These are phyloP conservation scores for Polydrusus pterygomalis DNA, from an alignment of 2,888 invertebrate species.

Conservation along the genomic window DNA sequence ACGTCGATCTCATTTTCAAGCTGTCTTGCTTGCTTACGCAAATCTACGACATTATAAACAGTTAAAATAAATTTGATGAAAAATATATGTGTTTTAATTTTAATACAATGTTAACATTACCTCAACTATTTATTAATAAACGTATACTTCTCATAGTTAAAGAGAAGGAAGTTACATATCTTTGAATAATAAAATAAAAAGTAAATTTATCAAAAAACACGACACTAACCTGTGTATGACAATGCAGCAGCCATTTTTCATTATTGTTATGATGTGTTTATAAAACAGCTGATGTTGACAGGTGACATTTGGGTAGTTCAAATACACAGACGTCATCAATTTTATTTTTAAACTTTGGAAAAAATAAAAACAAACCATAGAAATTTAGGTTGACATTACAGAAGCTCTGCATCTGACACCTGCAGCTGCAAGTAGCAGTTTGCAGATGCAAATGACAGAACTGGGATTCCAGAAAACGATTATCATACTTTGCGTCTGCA, in stretches of 20 bases:
- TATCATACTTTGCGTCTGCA: too few species aligned
- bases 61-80: too few species aligned
- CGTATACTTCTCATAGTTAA: too few species aligned
- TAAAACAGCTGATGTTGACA: constrained; percentile 42
- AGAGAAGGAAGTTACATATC: not conserved
- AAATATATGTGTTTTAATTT: too few species aligned
- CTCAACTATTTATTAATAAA: too few species aligned
- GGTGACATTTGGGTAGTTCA: not conserved
- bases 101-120: too few species aligned
- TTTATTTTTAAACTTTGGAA: not conserved
- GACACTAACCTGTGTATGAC: constrained; percentile 45
- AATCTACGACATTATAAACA: constrained; percentile 75
- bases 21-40: constrained; percentile 93
- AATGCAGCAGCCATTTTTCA: constrained; percentile 53
- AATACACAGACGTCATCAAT: not conserved
- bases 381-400: too few species aligned
- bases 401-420: too few species aligned
- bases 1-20: constrained; percentile 98
- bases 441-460: too few species aligned
- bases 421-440: too few species aligned
- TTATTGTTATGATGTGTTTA: constrained; percentile 47
- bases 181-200: not conserved
- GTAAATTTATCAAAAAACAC: not conserved
- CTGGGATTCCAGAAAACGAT: too few species aligned
- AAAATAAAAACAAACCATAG: too few species aligned